Evolutionary conservation across 2,113 vertebrate genomes (phyloP), one percentile per base, ranked within the genome.

Genomic region (Chaetops frenatus): DNA sequence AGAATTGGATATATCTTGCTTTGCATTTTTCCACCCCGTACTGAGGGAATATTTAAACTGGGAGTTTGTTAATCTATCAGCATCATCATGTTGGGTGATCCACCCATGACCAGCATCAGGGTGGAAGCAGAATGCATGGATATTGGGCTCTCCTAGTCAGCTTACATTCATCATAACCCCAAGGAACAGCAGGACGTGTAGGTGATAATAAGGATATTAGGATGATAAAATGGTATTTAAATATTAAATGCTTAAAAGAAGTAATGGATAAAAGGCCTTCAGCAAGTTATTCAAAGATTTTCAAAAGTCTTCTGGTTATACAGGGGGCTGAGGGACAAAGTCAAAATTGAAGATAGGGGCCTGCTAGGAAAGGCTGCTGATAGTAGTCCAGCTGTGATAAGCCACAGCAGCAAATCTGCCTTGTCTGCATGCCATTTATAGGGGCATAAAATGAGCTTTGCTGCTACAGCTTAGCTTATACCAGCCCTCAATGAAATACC

Each of bases 161-260:
- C 57, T 42, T 14, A 29, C 45, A 31, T 29, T 33, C 45, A 8
- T 11, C 45, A 65, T 0, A 2, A 92, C 42, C 45, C 35, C 44
- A 23, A 66, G 74, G 38, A 85, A 60, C 14, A 44, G 54, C 36
- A 69, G 54, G 15, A n/a, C 27, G 67, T 42, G 58, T 16, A 42
- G 71, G 79, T 13, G 24, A 92, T 78, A 94, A 93, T 62, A 94
- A 64, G 67, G 95, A 91, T 95, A 97, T 96, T 90, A 96, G 86
- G 82, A 94, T 90, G 95, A 97, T 95, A 92, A 97, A 97, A 96
- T 93, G 81, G 81, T 91, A 94, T 93, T 94, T 97, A 96, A 97
- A 96, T 95, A 92, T 86, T 93, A 97, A 96, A 96, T 87, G 81
- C 88, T 97, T 97, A 95, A 97, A 92, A 90, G 50, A 83, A 97